phyloP scores from a whole-genome alignment of 37 sponge, comb jelly and placozoan genomes.

The Petrosia ficiformis region DNA sequence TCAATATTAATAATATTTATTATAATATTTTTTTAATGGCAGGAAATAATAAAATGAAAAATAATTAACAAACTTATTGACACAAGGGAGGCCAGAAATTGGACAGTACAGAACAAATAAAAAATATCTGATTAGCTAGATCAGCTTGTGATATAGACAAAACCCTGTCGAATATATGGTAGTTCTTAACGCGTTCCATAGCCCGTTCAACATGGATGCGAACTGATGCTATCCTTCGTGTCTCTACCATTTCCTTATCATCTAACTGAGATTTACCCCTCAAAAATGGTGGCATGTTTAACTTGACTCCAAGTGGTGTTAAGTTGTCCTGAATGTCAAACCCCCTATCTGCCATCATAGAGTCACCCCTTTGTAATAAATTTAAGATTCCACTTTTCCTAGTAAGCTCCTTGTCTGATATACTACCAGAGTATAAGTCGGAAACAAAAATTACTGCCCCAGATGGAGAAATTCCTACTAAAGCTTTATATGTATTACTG shows the following conservation, averaged over 20 bases:
- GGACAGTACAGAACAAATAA: constrained; percentile 10
- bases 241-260: constrained; percentile 3
- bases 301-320: neutral
- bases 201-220: constrained; percentile 32
- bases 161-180: constrained; percentile 1
- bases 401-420: constrained; percentile 49
- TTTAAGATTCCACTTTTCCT: constrained; percentile 37
- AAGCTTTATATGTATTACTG: constrained; percentile 46
- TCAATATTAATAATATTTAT: too few relatives aligned
- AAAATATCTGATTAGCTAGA: constrained; percentile 29
- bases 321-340: constrained; percentile 25
- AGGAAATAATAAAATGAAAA: too few relatives aligned
- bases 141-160: constrained; percentile 6
- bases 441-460: constrained; percentile 56
- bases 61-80: too few relatives aligned
- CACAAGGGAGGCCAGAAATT: constrained; percentile 22
- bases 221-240: constrained; percentile 20
- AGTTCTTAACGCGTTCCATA: constrained; percentile 32
- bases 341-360: constrained; percentile 61
- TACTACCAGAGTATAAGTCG: constrained; percentile 29
- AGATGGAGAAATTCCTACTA: constrained; percentile 55
- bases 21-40: too few relatives aligned
- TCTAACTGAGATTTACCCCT: neutral
- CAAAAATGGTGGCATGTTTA: constrained; percentile 32
- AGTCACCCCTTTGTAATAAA: constrained; percentile 40